Evolutionary conservation across 2,797 vertebrate species (phyloP).

Genomic region (Apogon talboti): DNA sequence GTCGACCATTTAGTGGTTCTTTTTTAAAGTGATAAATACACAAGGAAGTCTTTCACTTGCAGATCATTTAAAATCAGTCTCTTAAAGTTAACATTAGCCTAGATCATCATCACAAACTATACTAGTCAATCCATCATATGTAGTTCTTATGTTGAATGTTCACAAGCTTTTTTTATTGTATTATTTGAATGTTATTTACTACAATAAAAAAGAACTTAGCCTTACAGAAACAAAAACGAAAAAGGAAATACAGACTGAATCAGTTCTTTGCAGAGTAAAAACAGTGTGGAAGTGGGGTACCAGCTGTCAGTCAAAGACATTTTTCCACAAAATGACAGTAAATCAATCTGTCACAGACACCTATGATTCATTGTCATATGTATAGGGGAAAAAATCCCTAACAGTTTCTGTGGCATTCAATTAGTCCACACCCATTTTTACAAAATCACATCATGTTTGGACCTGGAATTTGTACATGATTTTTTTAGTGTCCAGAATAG

Average conservation of each 20-base stretch:
- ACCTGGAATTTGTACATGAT: no score
- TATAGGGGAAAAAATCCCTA: conserved; percentile 9
- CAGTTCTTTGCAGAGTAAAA: conserved; percentile 25
- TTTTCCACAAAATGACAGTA: conserved; percentile 2
- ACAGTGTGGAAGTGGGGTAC: conserved; percentile 10
- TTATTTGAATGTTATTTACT: conserved; percentile 40
- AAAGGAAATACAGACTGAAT: conserved; percentile 10
- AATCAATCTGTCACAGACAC: conserved; percentile 22
- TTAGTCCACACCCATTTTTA: conserved; percentile 26
- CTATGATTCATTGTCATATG: conserved; percentile 23
- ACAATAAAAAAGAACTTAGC: conserved; percentile 16
- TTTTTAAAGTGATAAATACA: conserved; percentile 7
- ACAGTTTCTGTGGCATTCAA: conserved; percentile 16
- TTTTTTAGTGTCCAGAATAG: no score
- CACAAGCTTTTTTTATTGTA: conserved; percentile 33
- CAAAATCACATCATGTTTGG: conserved; percentile 43
- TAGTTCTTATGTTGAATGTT: conserved; percentile 55
- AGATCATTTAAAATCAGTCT: conserved; percentile 34
- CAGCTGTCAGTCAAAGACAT: conserved; percentile 44
- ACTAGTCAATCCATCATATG: conserved; percentile 33
- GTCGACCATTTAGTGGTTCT: conserved; percentile 5
- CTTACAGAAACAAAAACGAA: conserved; percentile 14
- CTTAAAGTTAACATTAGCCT: conserved; percentile 9
- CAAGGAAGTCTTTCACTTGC: conserved; percentile 24
- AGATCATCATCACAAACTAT: conserved; percentile 15